Evolutionary conservation across 2,797 vertebrate genomes (phyloP), one percentile per base, ranked within the genome.

Genomic region (Takifugu ocellatus): DNA sequence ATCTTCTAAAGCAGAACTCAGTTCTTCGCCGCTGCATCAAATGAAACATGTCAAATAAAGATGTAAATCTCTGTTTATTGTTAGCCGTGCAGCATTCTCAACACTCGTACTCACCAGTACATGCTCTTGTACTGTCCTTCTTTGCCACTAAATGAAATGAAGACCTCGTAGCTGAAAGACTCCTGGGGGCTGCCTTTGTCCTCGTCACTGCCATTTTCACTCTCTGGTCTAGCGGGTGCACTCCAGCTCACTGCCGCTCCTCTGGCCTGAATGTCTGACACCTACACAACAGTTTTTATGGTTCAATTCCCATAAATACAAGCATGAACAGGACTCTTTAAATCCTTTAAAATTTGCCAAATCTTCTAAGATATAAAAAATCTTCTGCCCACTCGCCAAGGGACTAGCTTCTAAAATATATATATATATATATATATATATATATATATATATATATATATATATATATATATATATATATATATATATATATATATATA

Each of bases 101-200:
- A 3, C 49, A 48, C n/a, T 49, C 15, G 10, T 39, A 82, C 93
- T 68, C 84, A 98, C 97, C 89, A 75, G 80, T 95, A 94, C 26
- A 90, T 82, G 79, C 87, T 92, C 84, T 85, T 94, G 87, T 94
- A 98, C 77, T 94, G 95, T 45, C 93, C 96, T 63, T 98, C 95
- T 85, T 94, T 96, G 70, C 94, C 94, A 0, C 82, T 91, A 78
- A 78, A 92, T 17, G 95, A 97, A 72, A 98, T 56, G 17, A 93
- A 91, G 58, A 98, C 89, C 87, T 97, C 94, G 0, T 95, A 99
- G 65, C 78, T 89, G 79, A 92, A 81, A 60, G 87, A 70, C n/a
- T 95, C 92, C 21, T 76, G 82, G 26, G 74, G n/a, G 52, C 71
- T 68, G 50, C 62, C 54, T 48, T 88, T 75, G 0, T 77, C 78